Evolutionary conservation across 2,113 vertebrate genomes (phyloP), one percentile per base, ranked within the genome.

Genomic region (Nesoenas mayeri): DNA sequence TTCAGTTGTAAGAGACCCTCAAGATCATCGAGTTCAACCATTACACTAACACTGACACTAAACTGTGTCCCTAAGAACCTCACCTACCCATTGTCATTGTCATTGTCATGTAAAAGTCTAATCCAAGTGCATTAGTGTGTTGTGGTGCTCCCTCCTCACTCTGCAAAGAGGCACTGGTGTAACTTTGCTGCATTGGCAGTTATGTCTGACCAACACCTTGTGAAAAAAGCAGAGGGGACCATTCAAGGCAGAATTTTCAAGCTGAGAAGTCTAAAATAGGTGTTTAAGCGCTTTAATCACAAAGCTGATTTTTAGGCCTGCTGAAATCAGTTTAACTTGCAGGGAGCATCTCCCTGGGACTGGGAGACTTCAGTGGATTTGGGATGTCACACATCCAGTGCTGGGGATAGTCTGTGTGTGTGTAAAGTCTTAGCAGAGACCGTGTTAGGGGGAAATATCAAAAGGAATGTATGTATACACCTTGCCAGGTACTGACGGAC

Each of bases 301-400:
- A 53, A 24, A 64, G 16, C 10, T 8, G 28, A 6, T 34, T 75
- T 44, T 77, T 67, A 70, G 10, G 29, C 3, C 3, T 34, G 19
- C 7, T 0, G 0, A 85, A 72, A 82, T 38, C 38, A 48, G 12
- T 34, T 62, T 36, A 8, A n/a, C 8, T 58, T 34, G 6, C 32
- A 61, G 0, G 0, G 18, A 61, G 40, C n/a, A 70, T 11, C 24
- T 67, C 51, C 38, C 11, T 22, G n/a, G 25, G 29, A n/a, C 10
- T 2, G 2, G 9, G 53, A 81, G 8, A 20, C 18, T 54, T 72
- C 8, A 6, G 73, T n/a, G 24, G 18, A 7, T 61, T 72, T 19
- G 17, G 29, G 21, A 40, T 17, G 31, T 50, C 57, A 72, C 34
- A 5, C 7, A 12, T 15, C 4, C 40, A 73, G 48, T 0, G 0